Conservation (phyloP, 2,797 vertebrate genomes). For the Dryobates pubescens region DNA sequence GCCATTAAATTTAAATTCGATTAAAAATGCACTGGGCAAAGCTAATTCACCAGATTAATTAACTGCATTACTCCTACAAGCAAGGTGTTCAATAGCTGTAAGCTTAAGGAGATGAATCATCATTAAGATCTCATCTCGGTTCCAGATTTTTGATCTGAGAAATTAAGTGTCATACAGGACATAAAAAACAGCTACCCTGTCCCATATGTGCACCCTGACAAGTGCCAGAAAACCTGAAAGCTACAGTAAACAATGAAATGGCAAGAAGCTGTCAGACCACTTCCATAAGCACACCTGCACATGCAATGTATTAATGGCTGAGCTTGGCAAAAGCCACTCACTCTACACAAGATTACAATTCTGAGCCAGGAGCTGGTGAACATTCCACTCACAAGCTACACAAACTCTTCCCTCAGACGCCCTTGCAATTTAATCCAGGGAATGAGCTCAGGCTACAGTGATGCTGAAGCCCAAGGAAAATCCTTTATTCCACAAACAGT, state of each 20-base stretch:
- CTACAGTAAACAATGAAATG: slow-evolving; percentile 11
- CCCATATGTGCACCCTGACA: background rate
- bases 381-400: background rate
- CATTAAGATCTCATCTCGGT: slow-evolving; percentile 20
- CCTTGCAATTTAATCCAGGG: background rate
- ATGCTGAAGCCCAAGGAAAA: background rate
- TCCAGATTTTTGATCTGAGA: background rate
- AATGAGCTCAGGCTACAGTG: background rate
- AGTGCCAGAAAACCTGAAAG: slow-evolving; percentile 4
- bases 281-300: background rate
- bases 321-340: background rate
- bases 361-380: background rate
- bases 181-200: slow-evolving; percentile 13
- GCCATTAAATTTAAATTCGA: background rate
- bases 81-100: slow-evolving; percentile 13
- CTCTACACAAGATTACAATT: background rate
- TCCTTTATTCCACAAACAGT: background rate
- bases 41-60: background rate
- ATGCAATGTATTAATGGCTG: background rate
- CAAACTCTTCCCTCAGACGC: background rate
- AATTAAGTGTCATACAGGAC: background rate
- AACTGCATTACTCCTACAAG: background rate
- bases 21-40: background rate
- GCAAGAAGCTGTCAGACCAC: background rate
- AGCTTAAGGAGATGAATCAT: background rate